These are phyloP conservation scores for Corvus hawaiiensis DNA, from an alignment of 2,113 vertebrate species.

Conservation along the genomic window DNA sequence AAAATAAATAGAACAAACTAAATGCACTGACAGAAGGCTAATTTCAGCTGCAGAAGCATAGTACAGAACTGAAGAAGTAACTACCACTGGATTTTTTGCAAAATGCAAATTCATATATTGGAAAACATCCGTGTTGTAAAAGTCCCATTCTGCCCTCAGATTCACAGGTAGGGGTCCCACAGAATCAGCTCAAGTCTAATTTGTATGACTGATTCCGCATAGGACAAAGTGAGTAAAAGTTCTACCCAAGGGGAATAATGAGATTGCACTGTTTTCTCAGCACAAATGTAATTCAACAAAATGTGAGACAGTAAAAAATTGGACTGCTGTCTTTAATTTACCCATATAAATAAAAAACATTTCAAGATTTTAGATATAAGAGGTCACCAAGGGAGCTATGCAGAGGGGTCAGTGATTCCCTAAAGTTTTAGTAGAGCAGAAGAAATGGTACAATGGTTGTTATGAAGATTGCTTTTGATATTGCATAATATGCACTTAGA, in stretches of 20 bases:
- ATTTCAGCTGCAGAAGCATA: neutral
- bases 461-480: neutral
- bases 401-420: neutral
- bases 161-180: neutral
- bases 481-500: neutral
- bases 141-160: neutral
- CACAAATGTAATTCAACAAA: neutral
- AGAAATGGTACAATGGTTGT: neutral
- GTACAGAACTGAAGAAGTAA: neutral
- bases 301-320: neutral
- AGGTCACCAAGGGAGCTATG: neutral
- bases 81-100: neutral
- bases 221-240: neutral
- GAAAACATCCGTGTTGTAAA: neutral
- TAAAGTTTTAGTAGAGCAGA: neutral
- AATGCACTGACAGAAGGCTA: neutral
- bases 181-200: neutral
- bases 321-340: neutral
- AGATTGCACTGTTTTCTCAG: neutral
- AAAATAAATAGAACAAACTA: slow-evolving; percentile 12
- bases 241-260: neutral
- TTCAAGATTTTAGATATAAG: neutral
- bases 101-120: neutral
- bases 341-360: neutral
- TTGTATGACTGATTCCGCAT: neutral